Evolutionary conservation across 2,797 vertebrate species (phyloP).

Genomic region (Taeniopygia guttata): DNA sequence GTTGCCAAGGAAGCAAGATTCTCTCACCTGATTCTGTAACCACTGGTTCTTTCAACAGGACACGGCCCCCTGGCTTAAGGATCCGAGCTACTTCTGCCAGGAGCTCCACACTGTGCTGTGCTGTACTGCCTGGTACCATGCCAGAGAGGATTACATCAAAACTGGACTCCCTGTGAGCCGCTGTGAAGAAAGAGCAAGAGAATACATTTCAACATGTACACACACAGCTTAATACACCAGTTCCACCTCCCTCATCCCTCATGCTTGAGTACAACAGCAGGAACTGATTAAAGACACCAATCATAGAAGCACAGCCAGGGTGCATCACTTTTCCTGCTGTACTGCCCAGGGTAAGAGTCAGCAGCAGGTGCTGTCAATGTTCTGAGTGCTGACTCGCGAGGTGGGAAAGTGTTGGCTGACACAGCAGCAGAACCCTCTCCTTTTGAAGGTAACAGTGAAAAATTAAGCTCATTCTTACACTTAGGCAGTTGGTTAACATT

Average conservation of each 20-base stretch:
- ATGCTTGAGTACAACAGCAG: neutral
- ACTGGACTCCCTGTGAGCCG: conserved; percentile 81
- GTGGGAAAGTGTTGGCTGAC: neutral
- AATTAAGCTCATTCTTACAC: conserved; percentile 73
- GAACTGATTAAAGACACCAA: neutral
- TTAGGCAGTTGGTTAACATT: conserved; percentile 82
- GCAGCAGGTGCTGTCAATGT: neutral
- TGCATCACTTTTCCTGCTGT: neutral
- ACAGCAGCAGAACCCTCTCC: neutral
- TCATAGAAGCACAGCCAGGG: rapidly evolving
- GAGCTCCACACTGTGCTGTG: conserved; percentile 78
- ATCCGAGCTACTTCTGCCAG: conserved; percentile 88
- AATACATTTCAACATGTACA: neutral
- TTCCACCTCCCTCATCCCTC: neutral
- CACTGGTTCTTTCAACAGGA: conserved; percentile 85
- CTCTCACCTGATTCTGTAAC: conserved; percentile 76
- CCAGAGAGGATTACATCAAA: conserved; percentile 87
- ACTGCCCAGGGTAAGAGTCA: neutral
- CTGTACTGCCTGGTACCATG: conserved; percentile 76
- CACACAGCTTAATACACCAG: neutral
- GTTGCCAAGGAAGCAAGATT: neutral
- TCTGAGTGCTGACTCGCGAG: neutral
- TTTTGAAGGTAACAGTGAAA: neutral
- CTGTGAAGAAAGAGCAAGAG: conserved; percentile 62
- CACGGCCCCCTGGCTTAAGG: conserved; percentile 85